These are phyloP conservation scores for Diachrysia chrysitis DNA, from an alignment of 2,888 invertebrate species.

Conservation along the genomic window DNA sequence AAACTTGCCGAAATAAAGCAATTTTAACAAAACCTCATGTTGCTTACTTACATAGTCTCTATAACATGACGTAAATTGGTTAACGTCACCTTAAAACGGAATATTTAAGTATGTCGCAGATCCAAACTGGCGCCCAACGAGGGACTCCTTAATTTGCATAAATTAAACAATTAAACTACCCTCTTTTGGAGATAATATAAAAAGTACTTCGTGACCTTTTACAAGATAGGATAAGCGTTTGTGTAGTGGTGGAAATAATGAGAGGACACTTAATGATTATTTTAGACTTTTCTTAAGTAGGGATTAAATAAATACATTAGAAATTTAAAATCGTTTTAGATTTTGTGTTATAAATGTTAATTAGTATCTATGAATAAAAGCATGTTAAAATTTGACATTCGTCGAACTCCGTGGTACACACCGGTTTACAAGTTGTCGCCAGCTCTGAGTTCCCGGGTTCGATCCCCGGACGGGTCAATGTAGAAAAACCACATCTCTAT, in stretches of 20 bases:
- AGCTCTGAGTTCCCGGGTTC: too few relatives aligned
- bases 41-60: conserved; percentile 8
- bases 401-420: too few relatives aligned
- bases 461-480: too few relatives aligned
- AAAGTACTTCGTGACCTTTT: conserved; percentile 19
- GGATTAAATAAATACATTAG: conserved; percentile 6
- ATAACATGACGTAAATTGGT: neutral
- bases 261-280: conserved; percentile 7
- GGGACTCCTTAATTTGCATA: conserved; percentile 16
- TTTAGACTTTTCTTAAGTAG: conserved; percentile 10
- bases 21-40: conserved; percentile 26
- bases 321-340: neutral
- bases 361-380: too few relatives aligned
- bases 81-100: conserved; percentile 8
- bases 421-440: too few relatives aligned
- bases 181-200: conserved; percentile 6
- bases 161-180: neutral
- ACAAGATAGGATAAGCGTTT: conserved; percentile 20
- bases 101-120: conserved; percentile 12
- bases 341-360: neutral
- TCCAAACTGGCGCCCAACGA: conserved; percentile 33
- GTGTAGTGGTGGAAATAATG: conserved; percentile 38
- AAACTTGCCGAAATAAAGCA: conserved; percentile 18
- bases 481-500: too few relatives aligned
- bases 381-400: too few relatives aligned